Conservation (phyloP, 2,888 invertebrate genomes). For the Agonopterix alstromeriana region DNA sequence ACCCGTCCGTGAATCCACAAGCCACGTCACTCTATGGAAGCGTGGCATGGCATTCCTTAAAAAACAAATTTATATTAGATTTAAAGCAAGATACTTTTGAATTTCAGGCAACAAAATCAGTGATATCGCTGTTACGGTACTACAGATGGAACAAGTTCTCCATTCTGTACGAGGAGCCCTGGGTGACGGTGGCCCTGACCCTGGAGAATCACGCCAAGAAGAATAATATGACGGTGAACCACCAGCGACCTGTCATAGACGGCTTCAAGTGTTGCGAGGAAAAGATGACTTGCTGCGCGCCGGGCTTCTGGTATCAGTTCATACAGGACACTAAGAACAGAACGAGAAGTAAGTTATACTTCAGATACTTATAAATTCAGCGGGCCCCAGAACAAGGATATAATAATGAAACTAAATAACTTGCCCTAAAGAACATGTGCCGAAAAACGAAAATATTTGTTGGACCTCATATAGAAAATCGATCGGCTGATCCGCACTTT, state of each 20-base stretch:
- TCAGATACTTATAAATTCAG: background rate
- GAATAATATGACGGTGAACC: constrained; percentile 90
- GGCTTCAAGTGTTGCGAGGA: constrained; percentile 86
- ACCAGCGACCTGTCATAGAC: constrained; percentile 82
- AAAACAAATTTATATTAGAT: too few relatives aligned
- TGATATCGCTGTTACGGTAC: constrained; percentile 92
- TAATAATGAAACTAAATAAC: too few relatives aligned
- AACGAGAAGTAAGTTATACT: constrained; percentile 83
- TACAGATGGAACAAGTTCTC: constrained; percentile 97
- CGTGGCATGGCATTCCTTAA: too few relatives aligned
- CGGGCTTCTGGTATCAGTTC: constrained; percentile 88
- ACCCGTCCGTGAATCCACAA: too few relatives aligned
- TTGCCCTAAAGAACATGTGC: too few relatives aligned
- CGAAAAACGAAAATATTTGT: too few relatives aligned
- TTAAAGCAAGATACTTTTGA: background rate
- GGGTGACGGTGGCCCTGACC: constrained; percentile 89
- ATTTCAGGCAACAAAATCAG: constrained; percentile 92
- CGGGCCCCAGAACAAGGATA: too few relatives aligned
- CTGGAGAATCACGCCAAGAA: constrained; percentile 85
- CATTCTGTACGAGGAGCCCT: constrained; percentile 88
- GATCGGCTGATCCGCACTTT: too few relatives aligned
- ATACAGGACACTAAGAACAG: constrained; percentile 90
- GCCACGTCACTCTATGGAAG: too few relatives aligned
- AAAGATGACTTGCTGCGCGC: constrained; percentile 84
- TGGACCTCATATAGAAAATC: too few relatives aligned